Conservation (phyloP, 1,140 invertebrate species). For the Uloborus diversus region DNA sequence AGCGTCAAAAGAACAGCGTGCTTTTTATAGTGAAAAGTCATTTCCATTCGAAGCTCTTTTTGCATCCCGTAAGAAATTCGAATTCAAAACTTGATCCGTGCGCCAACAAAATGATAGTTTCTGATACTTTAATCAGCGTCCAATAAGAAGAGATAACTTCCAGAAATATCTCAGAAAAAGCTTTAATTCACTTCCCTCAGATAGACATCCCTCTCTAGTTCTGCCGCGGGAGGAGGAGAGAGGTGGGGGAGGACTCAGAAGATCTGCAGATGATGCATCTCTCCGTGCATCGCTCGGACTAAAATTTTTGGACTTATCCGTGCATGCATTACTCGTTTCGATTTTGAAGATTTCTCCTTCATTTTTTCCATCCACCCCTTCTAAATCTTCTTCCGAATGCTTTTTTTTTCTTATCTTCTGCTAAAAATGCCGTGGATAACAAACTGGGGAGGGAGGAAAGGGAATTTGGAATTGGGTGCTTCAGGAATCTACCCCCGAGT, state of each 20-base stretch:
- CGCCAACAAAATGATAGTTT: not conserved
- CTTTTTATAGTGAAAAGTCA: no score
- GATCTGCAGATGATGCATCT: constrained; percentile 56
- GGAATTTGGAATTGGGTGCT: constrained; percentile 44
- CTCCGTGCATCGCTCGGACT: constrained; percentile 31
- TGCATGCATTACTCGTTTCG: constrained; percentile 54
- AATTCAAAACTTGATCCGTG: no score
- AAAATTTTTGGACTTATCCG: constrained; percentile 53
- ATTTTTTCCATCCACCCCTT: not conserved
- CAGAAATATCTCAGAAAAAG: not conserved
- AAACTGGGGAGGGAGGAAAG: constrained; percentile 23
- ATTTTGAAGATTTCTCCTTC: constrained; percentile 28
- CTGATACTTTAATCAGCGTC: not conserved
- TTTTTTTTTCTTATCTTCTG: constrained; percentile 21
- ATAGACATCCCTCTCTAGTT: not conserved
- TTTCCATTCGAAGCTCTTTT: no score
- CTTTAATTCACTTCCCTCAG: constrained; percentile 42
- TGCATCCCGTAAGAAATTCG: no score
- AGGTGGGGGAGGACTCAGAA: not conserved
- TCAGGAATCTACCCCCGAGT: constrained; percentile 14
- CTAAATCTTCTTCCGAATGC: not conserved
- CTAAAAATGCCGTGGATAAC: constrained; percentile 53
- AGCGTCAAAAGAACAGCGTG: no score
- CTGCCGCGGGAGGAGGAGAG: not conserved
- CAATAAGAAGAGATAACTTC: not conserved